Evolutionary conservation across 2,888 invertebrate genomes (phyloP).

Genomic region (Sarcophaga caerulescens): DNA sequence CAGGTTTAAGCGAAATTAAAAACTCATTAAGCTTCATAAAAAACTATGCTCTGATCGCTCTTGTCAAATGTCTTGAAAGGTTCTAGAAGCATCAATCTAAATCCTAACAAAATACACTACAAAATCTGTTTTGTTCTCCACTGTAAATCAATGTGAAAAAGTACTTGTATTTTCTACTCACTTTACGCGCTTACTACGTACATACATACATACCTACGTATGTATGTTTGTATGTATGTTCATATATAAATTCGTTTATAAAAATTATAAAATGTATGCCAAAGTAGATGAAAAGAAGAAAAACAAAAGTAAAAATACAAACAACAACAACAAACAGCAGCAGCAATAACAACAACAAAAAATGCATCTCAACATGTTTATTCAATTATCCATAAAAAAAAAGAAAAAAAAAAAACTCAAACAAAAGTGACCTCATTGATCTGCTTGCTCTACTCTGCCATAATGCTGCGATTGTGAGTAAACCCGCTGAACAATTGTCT

Average conservation of each 20-base stretch:
- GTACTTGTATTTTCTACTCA: constrained; percentile 37
- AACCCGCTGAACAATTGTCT: constrained; percentile 28
- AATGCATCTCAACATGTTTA: constrained; percentile 68
- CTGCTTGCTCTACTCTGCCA: constrained; percentile 54
- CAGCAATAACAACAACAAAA: constrained; percentile 15
- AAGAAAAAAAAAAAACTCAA: constrained; percentile 12
- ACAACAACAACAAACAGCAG: too few species aligned
- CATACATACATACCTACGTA: too few species aligned
- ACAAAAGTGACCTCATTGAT: constrained; percentile 68
- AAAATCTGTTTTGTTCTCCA: neutral
- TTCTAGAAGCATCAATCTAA: too few species aligned
- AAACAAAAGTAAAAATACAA: too few species aligned
- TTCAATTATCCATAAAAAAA: constrained; percentile 63
- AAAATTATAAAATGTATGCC: constrained; percentile 63
- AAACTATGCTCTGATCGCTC: too few species aligned
- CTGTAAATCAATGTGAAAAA: constrained; percentile 35
- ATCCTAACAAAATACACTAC: too few species aligned
- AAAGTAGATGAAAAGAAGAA: constrained; percentile 17
- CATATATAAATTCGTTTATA: constrained; percentile 1
- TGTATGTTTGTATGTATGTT: neutral
- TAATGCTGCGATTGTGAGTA: constrained; percentile 43
- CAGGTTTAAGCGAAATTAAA: too few species aligned
- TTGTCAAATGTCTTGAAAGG: too few species aligned
- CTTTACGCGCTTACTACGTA: constrained; percentile 28
- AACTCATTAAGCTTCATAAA: too few species aligned